Percentiles rank a stretch among this genome's conserved stretches.
Evolutionary conservation across 2,797 vertebrate genomes (phyloP).

Genomic region (Chelon labrosus): DNA sequence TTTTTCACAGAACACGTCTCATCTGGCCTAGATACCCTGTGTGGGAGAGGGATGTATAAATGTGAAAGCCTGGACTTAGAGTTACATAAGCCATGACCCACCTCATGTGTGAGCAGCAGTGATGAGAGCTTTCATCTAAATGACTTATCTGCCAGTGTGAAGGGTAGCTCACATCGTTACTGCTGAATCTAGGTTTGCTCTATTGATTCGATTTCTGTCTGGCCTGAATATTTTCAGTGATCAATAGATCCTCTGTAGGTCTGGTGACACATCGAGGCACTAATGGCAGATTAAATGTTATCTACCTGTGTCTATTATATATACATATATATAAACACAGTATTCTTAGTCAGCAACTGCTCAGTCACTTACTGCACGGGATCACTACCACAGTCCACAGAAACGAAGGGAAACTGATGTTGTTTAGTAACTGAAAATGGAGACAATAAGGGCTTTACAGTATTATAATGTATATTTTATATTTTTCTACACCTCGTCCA

Average conservation of each 20-base stretch:
- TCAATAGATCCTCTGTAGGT: conserved; percentile 51
- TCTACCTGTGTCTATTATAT: conserved; percentile 12
- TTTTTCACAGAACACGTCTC: conserved; percentile 56
- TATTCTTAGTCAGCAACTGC: background rate
- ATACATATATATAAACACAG: background rate
- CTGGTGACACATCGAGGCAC: conserved; percentile 17
- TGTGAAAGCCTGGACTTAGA: conserved; percentile 49
- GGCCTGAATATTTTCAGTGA: conserved; percentile 46
- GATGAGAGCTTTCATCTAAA: conserved; percentile 42
- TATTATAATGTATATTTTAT: no score
- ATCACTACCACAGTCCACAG: no score
- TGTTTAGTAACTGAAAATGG: background rate
- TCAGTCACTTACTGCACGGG: background rate
- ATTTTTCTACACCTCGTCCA: no score
- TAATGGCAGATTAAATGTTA: conserved; percentile 12
- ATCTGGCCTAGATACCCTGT: conserved; percentile 56
- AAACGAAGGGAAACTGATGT: background rate
- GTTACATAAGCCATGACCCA: conserved; percentile 74
- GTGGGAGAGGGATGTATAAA: conserved; percentile 37
- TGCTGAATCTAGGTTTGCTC: conserved; percentile 48
- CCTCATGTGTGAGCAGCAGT: conserved; percentile 26
- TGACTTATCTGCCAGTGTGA: conserved; percentile 41
- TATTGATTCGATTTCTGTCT: conserved; percentile 62
- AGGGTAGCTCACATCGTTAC: conserved; percentile 7
- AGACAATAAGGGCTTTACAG: no score